These are phyloP conservation scores for Drosophila macrospina DNA, from an alignment of 2,888 invertebrate species.

Conservation along the genomic window DNA sequence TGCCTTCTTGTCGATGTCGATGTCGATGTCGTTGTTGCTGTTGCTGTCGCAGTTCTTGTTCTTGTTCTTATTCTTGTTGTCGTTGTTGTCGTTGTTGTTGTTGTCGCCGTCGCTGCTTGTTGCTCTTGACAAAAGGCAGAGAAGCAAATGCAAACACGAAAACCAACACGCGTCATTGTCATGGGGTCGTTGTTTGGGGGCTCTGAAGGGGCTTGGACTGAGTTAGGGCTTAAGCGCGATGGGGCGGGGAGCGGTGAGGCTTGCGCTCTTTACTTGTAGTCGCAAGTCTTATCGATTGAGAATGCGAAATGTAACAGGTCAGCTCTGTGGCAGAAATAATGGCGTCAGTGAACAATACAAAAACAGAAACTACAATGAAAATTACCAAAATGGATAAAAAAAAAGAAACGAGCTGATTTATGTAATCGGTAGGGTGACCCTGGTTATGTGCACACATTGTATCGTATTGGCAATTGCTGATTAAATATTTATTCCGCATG, in stretches of 20 bases:
- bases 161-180: conserved; percentile 68
- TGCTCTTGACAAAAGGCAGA: conserved; percentile 72
- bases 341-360: conserved; percentile 36
- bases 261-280: conserved; percentile 33
- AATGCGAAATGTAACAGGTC: conserved; percentile 73
- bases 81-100: conserved; percentile 21
- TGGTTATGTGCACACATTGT: conserved; percentile 1
- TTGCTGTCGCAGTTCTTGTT: conserved; percentile 21
- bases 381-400: neutral
- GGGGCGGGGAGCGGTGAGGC: neutral
- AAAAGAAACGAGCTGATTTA: conserved; percentile 15
- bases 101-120: conserved; percentile 62
- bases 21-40: conserved; percentile 41
- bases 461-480: too few relatives aligned
- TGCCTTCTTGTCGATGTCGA: conserved; percentile 71
- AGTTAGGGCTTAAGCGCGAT: neutral
- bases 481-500: too few relatives aligned
- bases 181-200: conserved; percentile 42
- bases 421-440: conserved; percentile 21
- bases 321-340: conserved; percentile 41
- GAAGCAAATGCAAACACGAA: conserved; percentile 76
- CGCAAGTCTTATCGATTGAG: conserved; percentile 67
- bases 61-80: too few relatives aligned
- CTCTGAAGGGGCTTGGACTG: neutral
- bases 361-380: conserved; percentile 2